Evolutionary conservation across 2,113 vertebrate genomes (phyloP), one percentile per base, ranked within the genome.

Genomic region (Ceratotherium simum): DNA sequence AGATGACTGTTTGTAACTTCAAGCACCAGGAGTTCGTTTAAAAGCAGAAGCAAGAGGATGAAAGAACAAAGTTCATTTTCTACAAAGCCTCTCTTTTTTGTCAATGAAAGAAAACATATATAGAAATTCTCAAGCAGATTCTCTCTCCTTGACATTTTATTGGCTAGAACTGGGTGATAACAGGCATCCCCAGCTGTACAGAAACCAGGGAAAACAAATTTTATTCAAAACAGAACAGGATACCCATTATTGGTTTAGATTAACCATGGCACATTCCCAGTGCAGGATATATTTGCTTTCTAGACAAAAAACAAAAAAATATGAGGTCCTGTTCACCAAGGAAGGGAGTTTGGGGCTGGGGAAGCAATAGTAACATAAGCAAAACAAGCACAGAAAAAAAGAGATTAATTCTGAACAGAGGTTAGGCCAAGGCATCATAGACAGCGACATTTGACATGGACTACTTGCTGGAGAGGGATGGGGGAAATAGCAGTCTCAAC

Each of bases 101-200:
- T 62, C 67, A 95, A 70, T 58, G 67, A 87, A 83, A 73, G 7
- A 33, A 83, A 95, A 70, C 5, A 54, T 69, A 73, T 80, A 18
- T 51, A 83, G 64, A 36, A 64, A 56, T 6, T 25, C 25, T 97
- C 46, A n/a, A 70, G 65, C 13, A 54, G 16, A 72, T 0, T 67
- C 20, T 79, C 16, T 54, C 8, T n/a, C 17, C 42, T 27, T 76
- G 36, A 46, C 54, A n/a, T 84, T 82, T 87, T 46, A 21, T n/a
- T 86, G 42, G 25, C 18, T 91, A 65, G 33, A 96, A 78, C 10
- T 39, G 12, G 27, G 54, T 58, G 23, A 36, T 25, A 21, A 31
- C 0, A 1, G 51, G 17, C 5, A 80, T 69, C 8, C 16, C 36
- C 54, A 76, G 1, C 8, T n/a, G 3, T 18, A 76, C 1, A 16